Base-by-base conservation (phyloP, 2,113 vertebrate genomes). In the Nansenia antarctica region DNA sequence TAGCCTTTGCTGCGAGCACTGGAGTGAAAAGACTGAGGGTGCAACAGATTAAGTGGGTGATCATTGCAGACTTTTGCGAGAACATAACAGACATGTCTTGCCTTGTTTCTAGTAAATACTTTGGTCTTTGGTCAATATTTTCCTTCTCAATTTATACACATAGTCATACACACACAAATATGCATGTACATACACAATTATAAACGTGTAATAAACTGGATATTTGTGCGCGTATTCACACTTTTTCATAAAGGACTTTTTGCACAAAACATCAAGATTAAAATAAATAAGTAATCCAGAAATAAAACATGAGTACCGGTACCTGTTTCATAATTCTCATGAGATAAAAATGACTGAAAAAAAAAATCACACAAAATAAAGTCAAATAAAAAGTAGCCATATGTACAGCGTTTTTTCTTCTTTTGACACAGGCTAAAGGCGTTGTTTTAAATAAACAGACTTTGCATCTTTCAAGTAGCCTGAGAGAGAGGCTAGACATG, bases 111-210 rank as follows among this genome's bases (percentile, higher is more conserved):
- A 85, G 87, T 87, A 89, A 91, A 90, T 89, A 91, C 86, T 91
- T 90, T 89, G 87, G 91, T 92, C 90, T 92, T 92, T 92, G 91
- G 91, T 92, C 91, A 87, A 90, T 90, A 87, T 89, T 83, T 78
- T 88, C 84, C 81, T 88, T 83, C 77, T 86, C 86, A 76, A 78
- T 89, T 89, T 85, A 83, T 86, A 89, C 87, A 91, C 81, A 88
- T 88, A 89, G 66, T 85, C 85, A 85, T 90, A 87, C 85, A 85
- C 73, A 88, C 85, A 89, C 87, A 91, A 86, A 89, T 89, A 88
- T 88, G 84, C 83, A 88, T 84, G 85, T 90, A 85, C 81, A 82
- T 86, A 86, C 83, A 90, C 87, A 87, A 83, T 81, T 84, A 83
- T 72, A 67, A 81, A 83, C 80, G 85, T 92, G 87, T 90, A 88